A percentile compares a stretch with the other conserved stretches of the same genome.
Evolutionary conservation across 1,140 invertebrate genomes (phyloP).

Genomic region (Eupeodes corollae): DNA sequence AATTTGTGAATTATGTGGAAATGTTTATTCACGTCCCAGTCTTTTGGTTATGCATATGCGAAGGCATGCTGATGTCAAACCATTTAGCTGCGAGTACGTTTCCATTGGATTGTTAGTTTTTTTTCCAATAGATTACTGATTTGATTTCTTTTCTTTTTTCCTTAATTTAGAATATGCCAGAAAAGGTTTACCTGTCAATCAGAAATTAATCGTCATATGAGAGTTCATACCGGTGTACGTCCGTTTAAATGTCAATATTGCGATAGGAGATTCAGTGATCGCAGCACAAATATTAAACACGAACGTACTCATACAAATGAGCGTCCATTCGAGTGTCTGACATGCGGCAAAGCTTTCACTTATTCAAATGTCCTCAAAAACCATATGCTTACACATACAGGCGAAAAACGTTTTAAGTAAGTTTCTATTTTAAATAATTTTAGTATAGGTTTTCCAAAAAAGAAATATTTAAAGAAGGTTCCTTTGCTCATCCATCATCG

Average conservation of each 20-base stretch:
- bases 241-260: constrained; percentile 64
- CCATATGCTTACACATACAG: constrained; percentile 42
- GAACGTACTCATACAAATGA: constrained; percentile 63
- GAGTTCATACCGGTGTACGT: constrained; percentile 32
- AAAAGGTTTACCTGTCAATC: constrained; percentile 31
- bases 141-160: not conserved
- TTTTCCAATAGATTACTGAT: not conserved
- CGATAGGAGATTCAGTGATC: constrained; percentile 55
- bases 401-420: constrained; percentile 25
- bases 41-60: constrained; percentile 33
- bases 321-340: constrained; percentile 54
- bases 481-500: too few species aligned
- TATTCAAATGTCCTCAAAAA: constrained; percentile 50
- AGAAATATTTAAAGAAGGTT: too few species aligned
- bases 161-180: constrained; percentile 21
- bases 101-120: not conserved
- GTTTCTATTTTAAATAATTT: not conserved
- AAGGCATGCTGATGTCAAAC: constrained; percentile 29
- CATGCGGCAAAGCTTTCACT: constrained; percentile 60
- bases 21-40: constrained; percentile 29
- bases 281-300: constrained; percentile 46
- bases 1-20: constrained; percentile 33
- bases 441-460: too few species aligned
- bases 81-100: constrained; percentile 30
- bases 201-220: constrained; percentile 27